Conservation (phyloP, 2,113 vertebrate genomes). For the Paradoxurus hermaphroditus region DNA sequence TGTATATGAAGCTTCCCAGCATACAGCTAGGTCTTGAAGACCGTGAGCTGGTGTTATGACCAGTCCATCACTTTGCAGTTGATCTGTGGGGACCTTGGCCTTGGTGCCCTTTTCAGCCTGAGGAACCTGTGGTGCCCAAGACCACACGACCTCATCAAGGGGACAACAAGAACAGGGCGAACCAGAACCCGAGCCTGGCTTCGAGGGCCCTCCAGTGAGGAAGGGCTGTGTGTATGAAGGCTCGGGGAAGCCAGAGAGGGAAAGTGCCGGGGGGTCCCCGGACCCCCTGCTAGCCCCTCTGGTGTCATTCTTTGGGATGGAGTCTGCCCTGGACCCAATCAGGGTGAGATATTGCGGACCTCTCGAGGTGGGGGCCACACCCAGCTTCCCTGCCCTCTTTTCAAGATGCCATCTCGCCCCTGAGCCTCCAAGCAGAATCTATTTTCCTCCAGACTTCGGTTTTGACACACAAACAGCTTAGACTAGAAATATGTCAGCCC, state of each 20-base stretch:
- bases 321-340: not conserved
- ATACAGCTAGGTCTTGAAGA: not conserved
- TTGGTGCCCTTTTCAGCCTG: not conserved
- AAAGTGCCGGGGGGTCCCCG: not conserved
- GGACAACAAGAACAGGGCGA: not conserved
- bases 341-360: rapidly evolving
- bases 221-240: rapidly evolving
- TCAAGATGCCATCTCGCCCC: not conserved
- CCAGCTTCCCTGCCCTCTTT: not conserved
- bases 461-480: constrained; percentile 20
- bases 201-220: not conserved
- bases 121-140: not conserved
- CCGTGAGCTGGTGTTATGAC: no score
- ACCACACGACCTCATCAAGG: not conserved
- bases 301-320: not conserved
- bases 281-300: not conserved
- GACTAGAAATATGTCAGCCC: constrained; percentile 25
- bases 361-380: rapidly evolving
- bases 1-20: not conserved
- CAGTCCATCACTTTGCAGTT: not conserved
- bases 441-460: constrained; percentile 19
- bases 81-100: not conserved
- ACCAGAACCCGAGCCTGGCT: not conserved
- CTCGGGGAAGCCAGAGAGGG: not conserved
- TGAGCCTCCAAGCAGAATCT: not conserved